Evolutionary conservation across 2,797 vertebrate species (phyloP), one percentile per base, ranked within the genome.

Genomic region (Anolis apletophallus): DNA sequence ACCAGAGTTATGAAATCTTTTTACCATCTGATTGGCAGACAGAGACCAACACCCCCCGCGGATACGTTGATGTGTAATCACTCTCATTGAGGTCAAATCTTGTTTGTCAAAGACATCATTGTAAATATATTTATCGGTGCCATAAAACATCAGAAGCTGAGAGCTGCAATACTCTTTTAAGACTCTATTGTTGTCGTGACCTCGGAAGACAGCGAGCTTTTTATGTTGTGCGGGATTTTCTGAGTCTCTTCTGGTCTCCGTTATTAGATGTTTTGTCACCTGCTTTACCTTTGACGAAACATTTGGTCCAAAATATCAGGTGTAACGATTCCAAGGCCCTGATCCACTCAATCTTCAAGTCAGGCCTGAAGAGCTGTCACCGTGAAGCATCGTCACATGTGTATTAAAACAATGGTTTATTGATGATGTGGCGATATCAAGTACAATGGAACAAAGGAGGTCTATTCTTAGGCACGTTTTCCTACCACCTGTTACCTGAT

Each of bases 81-180:
- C 36, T 57, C 81, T 57, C 3, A 0, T 0, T 1, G 52, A 71
- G 86, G 86, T 54, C 83, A 23, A 19, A 52, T 23, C 68, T 85
- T 3, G 46, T 90, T 87, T 83, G 17, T 61, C 85, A 85, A 12
- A 85, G 34, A n/a, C 55, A 0, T 36, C 79, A 78, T 29, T 32
- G 80, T 64, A 59, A 89, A 84, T 10, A 1, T 16, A 5, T 73
- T 85, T 73, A 67, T 29, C 5, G 69, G 6, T 59, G 54, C n/a
- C 3, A 4, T 10, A 71, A 80, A 84, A n/a, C 36, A 4, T n/a
- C 7, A 4, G 36, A 61, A 73, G 0, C 61, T 5, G 59, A 1
- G 17, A 81, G 67, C 0, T 57, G 87, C 68, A 68, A 14, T 52
- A 40, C 59, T 1, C 21, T n/a, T n/a, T n/a, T 23, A 85, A 0